Percentiles rank a stretch among this genome's conserved stretches.
phyloP scores from a whole-genome alignment of 2,888 invertebrate species.

The Unio delphinus region DNA sequence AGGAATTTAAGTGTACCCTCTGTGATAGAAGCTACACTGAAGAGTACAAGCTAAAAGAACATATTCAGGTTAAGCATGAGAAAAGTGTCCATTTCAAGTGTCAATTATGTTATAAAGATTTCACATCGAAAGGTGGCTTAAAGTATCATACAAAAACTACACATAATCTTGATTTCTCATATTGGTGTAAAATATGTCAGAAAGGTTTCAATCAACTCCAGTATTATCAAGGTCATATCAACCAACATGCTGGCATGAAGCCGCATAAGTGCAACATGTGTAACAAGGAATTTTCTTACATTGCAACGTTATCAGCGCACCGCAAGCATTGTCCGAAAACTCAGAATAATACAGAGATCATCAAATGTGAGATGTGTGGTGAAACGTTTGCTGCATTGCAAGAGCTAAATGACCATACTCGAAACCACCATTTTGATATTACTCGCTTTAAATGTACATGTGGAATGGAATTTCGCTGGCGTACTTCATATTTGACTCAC shows the following conservation, averaged over 20 bases:
- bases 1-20: conserved; percentile 17
- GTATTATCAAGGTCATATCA: conserved; percentile 24
- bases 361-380: conserved; percentile 22
- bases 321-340: conserved; percentile 15
- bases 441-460: conserved; percentile 22
- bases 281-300: conserved; percentile 21
- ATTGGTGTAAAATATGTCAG: conserved; percentile 30
- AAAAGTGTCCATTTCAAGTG: conserved; percentile 28
- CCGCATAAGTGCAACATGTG: conserved; percentile 27
- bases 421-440: conserved; percentile 23
- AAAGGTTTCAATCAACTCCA: conserved; percentile 28
- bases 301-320: conserved; percentile 26
- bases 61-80: conserved; percentile 31
- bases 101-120: conserved; percentile 25
- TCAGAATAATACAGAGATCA: conserved; percentile 3
- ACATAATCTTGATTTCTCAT: conserved; percentile 24
- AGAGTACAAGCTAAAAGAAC: conserved; percentile 25
- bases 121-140: conserved; percentile 33
- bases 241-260: conserved; percentile 22
- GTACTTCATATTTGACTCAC: conserved; percentile 20
- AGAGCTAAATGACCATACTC: conserved; percentile 23
- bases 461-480: conserved; percentile 26
- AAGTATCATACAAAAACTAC: conserved; percentile 27
- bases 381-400: conserved; percentile 11
- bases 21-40: conserved; percentile 29